A percentile compares a stretch with the other conserved stretches of the same genome.
These are phyloP conservation scores for Leptinotarsa haldemani DNA, from an alignment of 2,888 invertebrate species.

Conservation along the genomic window DNA sequence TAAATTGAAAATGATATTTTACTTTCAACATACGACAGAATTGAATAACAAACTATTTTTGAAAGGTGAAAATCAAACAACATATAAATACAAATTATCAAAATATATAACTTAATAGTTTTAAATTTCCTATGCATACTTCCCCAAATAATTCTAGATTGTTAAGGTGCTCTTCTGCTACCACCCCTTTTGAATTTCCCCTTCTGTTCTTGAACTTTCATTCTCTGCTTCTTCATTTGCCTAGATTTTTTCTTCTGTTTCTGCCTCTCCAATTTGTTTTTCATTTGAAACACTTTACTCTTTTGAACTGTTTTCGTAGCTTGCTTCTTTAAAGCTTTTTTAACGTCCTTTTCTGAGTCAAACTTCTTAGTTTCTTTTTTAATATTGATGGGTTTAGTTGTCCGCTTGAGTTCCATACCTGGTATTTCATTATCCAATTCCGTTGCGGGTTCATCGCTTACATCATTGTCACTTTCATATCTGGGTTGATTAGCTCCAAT, in stretches of 20 bases:
- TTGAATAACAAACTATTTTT: no score
- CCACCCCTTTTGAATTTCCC: slow-evolving; percentile 32
- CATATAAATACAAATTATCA: no score
- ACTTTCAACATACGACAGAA: no score
- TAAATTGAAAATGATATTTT: no score
- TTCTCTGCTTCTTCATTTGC: slow-evolving; percentile 64
- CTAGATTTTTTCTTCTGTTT: slow-evolving; percentile 77
- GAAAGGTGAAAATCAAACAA: no score
- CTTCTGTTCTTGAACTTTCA: slow-evolving; percentile 60
- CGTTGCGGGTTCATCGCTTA: slow-evolving; percentile 48
- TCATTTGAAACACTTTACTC: slow-evolving; percentile 81
- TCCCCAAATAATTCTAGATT: not conserved
- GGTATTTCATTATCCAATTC: slow-evolving; percentile 60
- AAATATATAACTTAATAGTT: no score
- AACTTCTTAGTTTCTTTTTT: slow-evolving; percentile 60
- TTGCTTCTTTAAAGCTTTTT: slow-evolving; percentile 76
- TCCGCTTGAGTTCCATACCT: slow-evolving; percentile 65
- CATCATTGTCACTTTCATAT: slow-evolving; percentile 57
- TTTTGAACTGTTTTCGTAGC: slow-evolving; percentile 80
- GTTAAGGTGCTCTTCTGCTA: slow-evolving; percentile 24
- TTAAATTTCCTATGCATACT: no score
- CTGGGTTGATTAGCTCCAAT: slow-evolving; percentile 77
- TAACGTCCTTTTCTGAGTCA: slow-evolving; percentile 75
- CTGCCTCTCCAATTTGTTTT: slow-evolving; percentile 76
- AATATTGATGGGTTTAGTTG: slow-evolving; percentile 33